Evolutionary conservation across 2,888 invertebrate genomes (phyloP).

Genomic region (Nephrocerus scutellatus): DNA sequence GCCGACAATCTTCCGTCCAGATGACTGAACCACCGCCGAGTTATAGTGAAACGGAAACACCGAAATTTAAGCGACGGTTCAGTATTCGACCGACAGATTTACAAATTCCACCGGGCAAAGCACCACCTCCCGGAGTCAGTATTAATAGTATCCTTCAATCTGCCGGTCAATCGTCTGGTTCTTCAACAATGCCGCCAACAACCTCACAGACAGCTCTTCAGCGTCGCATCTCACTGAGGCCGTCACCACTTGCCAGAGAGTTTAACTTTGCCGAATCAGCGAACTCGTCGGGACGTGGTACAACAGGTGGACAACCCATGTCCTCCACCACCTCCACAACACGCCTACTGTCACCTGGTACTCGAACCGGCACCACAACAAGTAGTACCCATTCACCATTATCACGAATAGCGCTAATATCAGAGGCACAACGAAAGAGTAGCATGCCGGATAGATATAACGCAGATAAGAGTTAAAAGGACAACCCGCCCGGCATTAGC

Average conservation of each 20-base stretch:
- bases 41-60: slow-evolving; percentile 34
- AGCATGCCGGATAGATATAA: slow-evolving; percentile 40
- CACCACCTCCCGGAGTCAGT: slow-evolving; percentile 37
- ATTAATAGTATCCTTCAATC: slow-evolving; percentile 12
- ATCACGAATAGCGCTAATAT: slow-evolving; percentile 44
- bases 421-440: slow-evolving; percentile 45
- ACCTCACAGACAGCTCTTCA: slow-evolving; percentile 38
- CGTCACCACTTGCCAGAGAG: slow-evolving; percentile 43
- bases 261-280: slow-evolving; percentile 22
- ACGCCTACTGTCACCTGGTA: slow-evolving; percentile 16
- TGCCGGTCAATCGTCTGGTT: slow-evolving; percentile 5
- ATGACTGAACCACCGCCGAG: slow-evolving; percentile 41
- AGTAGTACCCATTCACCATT: slow-evolving; percentile 45
- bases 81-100: slow-evolving; percentile 44
- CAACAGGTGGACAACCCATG: too few relatives aligned
- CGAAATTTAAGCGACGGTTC: slow-evolving; percentile 43
- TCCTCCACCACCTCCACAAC: too few relatives aligned
- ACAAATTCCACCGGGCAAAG: slow-evolving; percentile 44
- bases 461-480: too few relatives aligned
- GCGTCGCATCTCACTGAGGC: slow-evolving; percentile 41
- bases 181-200: slow-evolving; percentile 22
- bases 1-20: slow-evolving; percentile 32
- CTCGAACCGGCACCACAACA: slow-evolving; percentile 27
- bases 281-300: slow-evolving; percentile 18
- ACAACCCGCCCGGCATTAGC: too few relatives aligned